Evolutionary conservation across 2,888 invertebrate species (phyloP).

Genomic region (Drosophila robusta): DNA sequence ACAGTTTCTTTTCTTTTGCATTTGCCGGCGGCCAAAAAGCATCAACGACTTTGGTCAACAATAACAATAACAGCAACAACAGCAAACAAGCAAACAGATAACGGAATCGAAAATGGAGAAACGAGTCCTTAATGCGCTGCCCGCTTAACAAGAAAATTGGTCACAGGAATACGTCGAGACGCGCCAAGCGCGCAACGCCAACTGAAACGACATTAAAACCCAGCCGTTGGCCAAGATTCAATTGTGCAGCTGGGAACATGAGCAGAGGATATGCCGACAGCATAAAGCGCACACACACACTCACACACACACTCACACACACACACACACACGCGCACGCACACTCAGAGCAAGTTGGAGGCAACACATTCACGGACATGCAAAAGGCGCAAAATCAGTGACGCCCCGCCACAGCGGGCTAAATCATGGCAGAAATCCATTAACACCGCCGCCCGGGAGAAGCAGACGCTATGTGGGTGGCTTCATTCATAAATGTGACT

Average conservation of each 20-base stretch:
- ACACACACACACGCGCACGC: constrained; percentile 14
- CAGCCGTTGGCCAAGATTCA: constrained; percentile 70
- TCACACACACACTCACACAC: constrained; percentile 16
- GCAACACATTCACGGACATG: constrained; percentile 57
- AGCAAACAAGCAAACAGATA: constrained; percentile 36
- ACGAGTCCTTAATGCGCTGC: constrained; percentile 37
- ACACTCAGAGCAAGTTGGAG: constrained; percentile 12
- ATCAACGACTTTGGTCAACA: constrained; percentile 19
- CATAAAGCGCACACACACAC: constrained; percentile 45
- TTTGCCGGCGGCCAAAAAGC: constrained; percentile 46
- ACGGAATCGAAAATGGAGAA: constrained; percentile 34
- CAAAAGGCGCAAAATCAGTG: constrained; percentile 77
- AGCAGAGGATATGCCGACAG: constrained; percentile 65
- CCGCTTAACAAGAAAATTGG: constrained; percentile 39
- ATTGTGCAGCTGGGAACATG: constrained; percentile 61
- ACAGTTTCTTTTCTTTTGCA: constrained; percentile 8
- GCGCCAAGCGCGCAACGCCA: constrained; percentile 83
- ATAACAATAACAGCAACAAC: constrained; percentile 16
- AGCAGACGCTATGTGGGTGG: not conserved
- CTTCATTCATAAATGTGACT: constrained; percentile 71
- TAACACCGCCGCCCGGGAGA: constrained; percentile 47
- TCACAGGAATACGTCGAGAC: constrained; percentile 68
- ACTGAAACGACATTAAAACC: constrained; percentile 75
- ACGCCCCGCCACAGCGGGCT: constrained; percentile 42
- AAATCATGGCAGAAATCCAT: constrained; percentile 68